Conservation (phyloP, 2,113 vertebrate species). For the Cettia cetti region DNA sequence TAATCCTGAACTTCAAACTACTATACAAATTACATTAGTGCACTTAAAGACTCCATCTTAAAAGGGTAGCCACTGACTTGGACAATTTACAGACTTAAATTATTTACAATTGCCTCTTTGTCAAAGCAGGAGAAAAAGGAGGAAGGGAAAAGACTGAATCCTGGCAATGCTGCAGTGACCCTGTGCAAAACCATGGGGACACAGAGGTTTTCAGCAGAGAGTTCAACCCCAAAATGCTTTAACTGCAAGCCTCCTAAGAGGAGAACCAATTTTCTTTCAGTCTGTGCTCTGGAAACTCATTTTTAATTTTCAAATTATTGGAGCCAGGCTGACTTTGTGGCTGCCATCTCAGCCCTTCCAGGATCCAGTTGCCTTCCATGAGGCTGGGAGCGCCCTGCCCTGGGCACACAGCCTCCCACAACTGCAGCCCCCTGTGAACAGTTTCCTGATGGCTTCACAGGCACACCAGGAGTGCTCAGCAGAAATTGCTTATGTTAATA, state of each 20-base stretch:
- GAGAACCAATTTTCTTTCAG: background rate
- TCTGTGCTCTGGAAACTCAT: background rate
- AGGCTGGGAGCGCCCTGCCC: background rate
- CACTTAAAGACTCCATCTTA: background rate
- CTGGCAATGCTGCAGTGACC: background rate
- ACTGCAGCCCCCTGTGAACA: background rate
- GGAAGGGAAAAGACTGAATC: background rate
- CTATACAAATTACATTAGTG: background rate
- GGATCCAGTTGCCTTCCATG: accelerated
- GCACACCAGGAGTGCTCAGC: background rate
- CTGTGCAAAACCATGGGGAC: background rate
- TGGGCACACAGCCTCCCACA: background rate
- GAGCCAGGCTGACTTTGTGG: background rate
- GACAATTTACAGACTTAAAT: background rate
- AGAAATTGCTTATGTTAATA: constrained; percentile 51
- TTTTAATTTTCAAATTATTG: constrained; percentile 17
- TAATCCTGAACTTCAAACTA: background rate
- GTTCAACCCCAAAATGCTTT: background rate
- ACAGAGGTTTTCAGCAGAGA: background rate
- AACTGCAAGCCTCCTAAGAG: background rate
- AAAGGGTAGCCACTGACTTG: background rate
- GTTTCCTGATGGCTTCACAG: background rate
- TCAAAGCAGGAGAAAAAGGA: background rate
- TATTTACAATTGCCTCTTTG: background rate
- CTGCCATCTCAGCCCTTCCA: background rate